Percentiles rank a stretch among this genome's conserved stretches.
These are phyloP conservation scores for Hypotaenidia philippensis DNA, from an alignment of 2,797 vertebrate species.

Conservation along the genomic window DNA sequence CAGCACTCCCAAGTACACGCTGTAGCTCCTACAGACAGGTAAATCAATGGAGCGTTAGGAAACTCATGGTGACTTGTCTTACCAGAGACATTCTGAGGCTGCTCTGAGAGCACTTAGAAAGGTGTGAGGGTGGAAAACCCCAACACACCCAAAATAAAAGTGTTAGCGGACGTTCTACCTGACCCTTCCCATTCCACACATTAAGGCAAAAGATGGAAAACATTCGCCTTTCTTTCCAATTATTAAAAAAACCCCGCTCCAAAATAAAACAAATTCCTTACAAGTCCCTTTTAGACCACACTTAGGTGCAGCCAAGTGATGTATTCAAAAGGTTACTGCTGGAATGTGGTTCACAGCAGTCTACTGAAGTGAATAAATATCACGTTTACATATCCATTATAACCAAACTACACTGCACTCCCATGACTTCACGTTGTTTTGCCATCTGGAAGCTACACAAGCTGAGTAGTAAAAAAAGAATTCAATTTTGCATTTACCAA, in stretches of 20 bases:
- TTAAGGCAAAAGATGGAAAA: background rate
- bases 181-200: background rate
- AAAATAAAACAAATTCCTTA: background rate
- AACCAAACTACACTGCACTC: constrained; percentile 59
- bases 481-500: constrained; percentile 70
- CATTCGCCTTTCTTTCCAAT: background rate
- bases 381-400: constrained; percentile 79
- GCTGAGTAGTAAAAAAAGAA: constrained; percentile 64
- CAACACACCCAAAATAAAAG: background rate
- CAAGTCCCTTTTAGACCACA: constrained; percentile 9
- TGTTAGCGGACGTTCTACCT: background rate
- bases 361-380: constrained; percentile 77
- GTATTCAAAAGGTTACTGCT: constrained; percentile 55
- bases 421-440: constrained; percentile 75
- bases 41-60: background rate
- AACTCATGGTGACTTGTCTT: background rate
- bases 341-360: constrained; percentile 68
- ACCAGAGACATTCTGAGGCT: background rate
- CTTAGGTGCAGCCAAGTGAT: constrained; percentile 45
- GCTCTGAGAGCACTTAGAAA: background rate
- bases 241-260: background rate
- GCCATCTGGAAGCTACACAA: constrained; percentile 81
- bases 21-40: too few relatives aligned
- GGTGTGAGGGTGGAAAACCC: background rate
- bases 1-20: background rate